Evolutionary conservation across 2,888 invertebrate genomes (phyloP), one percentile per base, ranked within the genome.

Genomic region (Octodonta nipae): DNA sequence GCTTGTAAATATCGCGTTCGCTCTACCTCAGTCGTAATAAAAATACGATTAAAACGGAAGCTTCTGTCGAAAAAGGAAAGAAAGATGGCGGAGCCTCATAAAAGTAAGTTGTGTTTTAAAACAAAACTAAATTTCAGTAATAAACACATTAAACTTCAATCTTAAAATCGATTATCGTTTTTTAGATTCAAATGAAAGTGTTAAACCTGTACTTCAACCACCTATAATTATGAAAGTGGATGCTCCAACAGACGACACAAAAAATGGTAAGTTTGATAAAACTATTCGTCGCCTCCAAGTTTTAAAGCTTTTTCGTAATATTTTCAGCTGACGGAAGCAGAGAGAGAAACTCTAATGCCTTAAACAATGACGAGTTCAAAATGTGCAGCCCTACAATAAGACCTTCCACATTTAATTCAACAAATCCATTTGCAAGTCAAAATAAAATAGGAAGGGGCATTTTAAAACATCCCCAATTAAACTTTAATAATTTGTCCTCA

Each of bases 221-320:
- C 43, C 52, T 26, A 55, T 56, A 35, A 56, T 55, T 38, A 59
- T 57, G 55, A 56, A 56, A 51, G 54, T 56, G 28, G 59, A 60
- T 39, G 55, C 45, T 26, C 49, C 56, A 30, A 37, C 44, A 17
- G 58, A 58, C 36, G 51, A 55, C 27, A 42, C 46, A 33, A 49
- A 47, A 40, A 46, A 49, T 47, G 57, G 56, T 57, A 46, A 37
- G 28, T 39, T 22, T 30, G 17, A 22, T 10, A 22, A 22, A 22
- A 11, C 10, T 22, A 22, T 22, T 22, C 11, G 11, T 10, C 3
- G 22, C 22, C n/a, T 22, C 11, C 11, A 22, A 22, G 22, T n/a
- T n/a, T n/a, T n/a, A n/a, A n/a, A n/a, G n/a, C n/a, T n/a, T n/a
- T n/a, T n/a, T n/a, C n/a, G n/a, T n/a, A n/a, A n/a, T n/a, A n/a